A percentile compares a stretch with the other conserved stretches of the same genome.
These are phyloP conservation scores for Xylocopa sonorina DNA, from an alignment of 1,140 invertebrate species.

Conservation along the genomic window DNA sequence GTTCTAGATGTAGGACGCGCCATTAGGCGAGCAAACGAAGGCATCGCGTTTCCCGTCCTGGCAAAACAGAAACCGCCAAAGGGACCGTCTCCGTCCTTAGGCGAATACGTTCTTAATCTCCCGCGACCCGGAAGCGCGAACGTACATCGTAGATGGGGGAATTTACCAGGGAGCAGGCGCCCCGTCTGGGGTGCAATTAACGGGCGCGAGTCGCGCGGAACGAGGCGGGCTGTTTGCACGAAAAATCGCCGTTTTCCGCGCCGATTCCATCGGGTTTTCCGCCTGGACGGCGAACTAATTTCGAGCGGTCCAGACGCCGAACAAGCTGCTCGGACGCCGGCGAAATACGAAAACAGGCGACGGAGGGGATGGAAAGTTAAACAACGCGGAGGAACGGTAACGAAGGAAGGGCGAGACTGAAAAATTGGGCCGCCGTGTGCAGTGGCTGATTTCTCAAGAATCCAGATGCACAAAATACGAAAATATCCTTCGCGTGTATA, in stretches of 20 bases:
- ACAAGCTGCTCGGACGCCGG: background rate
- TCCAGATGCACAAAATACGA: too few relatives aligned
- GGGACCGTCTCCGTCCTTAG: background rate
- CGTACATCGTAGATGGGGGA: too few relatives aligned
- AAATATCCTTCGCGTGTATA: too few relatives aligned
- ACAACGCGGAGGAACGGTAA: background rate
- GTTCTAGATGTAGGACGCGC: conserved; percentile 38
- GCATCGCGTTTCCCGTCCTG: conserved; percentile 20
- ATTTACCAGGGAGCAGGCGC: too few relatives aligned
- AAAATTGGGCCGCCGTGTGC: too few relatives aligned
- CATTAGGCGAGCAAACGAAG: conserved; percentile 44
- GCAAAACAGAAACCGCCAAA: conserved; percentile 30
- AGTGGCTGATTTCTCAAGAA: too few relatives aligned
- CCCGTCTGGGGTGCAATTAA: too few relatives aligned
- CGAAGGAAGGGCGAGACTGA: background rate
- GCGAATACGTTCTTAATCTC: conserved; percentile 23
- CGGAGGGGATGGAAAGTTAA: background rate
- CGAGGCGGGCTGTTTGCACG: background rate
- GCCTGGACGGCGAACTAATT: conserved; percentile 1
- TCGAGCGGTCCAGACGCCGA: background rate
- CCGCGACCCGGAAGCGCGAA: background rate
- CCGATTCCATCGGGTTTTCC: background rate
- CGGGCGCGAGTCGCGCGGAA: background rate
- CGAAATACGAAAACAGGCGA: background rate
- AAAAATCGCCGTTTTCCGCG: conserved; percentile 4